Conservation (phyloP, 2,113 vertebrate genomes). For the Barbus barbus region DNA sequence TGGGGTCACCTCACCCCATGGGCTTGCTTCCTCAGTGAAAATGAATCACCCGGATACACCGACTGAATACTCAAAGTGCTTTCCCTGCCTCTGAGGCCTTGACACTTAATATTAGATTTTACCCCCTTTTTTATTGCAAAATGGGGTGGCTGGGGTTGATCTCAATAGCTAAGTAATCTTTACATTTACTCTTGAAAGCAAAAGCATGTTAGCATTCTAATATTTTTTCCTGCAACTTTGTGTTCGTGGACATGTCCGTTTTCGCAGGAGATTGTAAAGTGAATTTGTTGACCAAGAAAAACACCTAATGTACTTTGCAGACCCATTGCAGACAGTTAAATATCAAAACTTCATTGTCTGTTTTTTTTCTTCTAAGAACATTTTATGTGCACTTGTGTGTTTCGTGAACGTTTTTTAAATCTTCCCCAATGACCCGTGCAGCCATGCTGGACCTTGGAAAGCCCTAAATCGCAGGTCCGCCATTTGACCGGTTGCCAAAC, state of each 20-base stretch:
- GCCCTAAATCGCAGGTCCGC: constrained; percentile 60
- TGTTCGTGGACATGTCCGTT: constrained; percentile 50
- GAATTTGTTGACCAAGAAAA: constrained; percentile 58
- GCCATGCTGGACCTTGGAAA: constrained; percentile 48
- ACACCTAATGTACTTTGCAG: constrained; percentile 38
- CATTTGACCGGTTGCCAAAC: constrained; percentile 66
- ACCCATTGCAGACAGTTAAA: background rate
- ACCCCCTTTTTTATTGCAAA: constrained; percentile 57
- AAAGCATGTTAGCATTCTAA: constrained; percentile 64
- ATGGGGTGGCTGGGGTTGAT: constrained; percentile 56
- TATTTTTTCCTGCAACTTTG: constrained; percentile 52
- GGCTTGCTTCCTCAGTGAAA: constrained; percentile 75
- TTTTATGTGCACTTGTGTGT: background rate
- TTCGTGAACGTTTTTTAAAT: constrained; percentile 1
- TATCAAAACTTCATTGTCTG: background rate
- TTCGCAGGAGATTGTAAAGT: background rate
- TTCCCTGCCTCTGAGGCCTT: constrained; percentile 61
- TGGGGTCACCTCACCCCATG: constrained; percentile 83
- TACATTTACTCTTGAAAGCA: constrained; percentile 57
- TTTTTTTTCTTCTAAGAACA: background rate
- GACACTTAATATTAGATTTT: constrained; percentile 66
- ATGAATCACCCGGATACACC: constrained; percentile 78
- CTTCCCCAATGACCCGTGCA: constrained; percentile 33
- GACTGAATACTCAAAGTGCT: constrained; percentile 70
- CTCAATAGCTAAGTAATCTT: constrained; percentile 58